These are phyloP conservation scores for Scaptomyza caliginosa DNA, from an alignment of 2,888 invertebrate genomes.

Conservation along the genomic window DNA sequence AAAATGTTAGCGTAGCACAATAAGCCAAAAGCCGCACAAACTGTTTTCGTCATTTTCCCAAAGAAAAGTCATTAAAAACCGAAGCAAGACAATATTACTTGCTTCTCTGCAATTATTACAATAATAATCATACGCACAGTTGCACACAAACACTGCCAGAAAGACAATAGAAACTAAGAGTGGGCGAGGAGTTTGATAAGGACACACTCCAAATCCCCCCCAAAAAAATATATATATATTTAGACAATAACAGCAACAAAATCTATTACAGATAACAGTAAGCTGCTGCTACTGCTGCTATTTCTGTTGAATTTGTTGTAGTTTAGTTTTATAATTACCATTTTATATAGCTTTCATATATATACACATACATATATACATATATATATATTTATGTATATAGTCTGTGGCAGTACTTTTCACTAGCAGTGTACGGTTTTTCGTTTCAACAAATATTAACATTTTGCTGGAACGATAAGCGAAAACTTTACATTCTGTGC, in stretches of 20 bases:
- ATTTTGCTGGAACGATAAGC: constrained; percentile 75
- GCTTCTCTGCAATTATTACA: constrained; percentile 58
- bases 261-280: constrained; percentile 70
- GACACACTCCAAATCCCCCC: constrained; percentile 5
- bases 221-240: constrained; percentile 4
- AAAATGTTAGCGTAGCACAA: constrained; percentile 62
- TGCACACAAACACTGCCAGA: constrained; percentile 25
- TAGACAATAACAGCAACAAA: constrained; percentile 41
- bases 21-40: constrained; percentile 56
- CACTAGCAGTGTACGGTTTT: constrained; percentile 32
- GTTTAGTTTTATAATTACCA: constrained; percentile 76
- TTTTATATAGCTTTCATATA: constrained; percentile 70
- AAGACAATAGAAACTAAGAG: neutral
- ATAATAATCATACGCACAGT: constrained; percentile 79
- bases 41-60: constrained; percentile 48
- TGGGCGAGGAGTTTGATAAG: neutral
- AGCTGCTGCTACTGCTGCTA: neutral
- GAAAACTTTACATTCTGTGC: constrained; percentile 63
- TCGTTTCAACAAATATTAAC: constrained; percentile 76
- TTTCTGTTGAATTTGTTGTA: constrained; percentile 38
- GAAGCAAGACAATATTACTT: constrained; percentile 22
- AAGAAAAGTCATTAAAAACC: constrained; percentile 70
- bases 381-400: constrained; percentile 61
- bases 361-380: no score
- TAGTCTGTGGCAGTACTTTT: constrained; percentile 16